Evolutionary conservation across 2,888 invertebrate genomes (phyloP).

Genomic region (Cantharis rufa): DNA sequence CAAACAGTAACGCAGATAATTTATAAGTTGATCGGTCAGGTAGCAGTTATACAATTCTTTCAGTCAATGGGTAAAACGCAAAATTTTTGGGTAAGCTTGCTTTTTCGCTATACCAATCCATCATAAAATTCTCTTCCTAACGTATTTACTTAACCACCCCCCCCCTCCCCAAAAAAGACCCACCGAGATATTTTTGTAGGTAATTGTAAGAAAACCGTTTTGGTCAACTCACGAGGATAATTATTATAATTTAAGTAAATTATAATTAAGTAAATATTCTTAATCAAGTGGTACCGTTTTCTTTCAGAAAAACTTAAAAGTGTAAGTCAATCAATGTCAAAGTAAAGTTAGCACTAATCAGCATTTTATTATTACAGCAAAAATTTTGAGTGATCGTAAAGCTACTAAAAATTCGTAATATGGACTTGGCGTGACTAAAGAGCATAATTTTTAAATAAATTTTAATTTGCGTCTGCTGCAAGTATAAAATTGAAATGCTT

Average conservation of each 20-base stretch:
- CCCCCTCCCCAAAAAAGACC: too few relatives aligned
- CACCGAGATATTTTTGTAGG: too few relatives aligned
- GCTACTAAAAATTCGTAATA: background rate
- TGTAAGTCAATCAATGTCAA: background rate
- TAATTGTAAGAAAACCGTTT: too few relatives aligned
- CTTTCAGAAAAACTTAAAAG: background rate
- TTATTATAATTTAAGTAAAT: background rate
- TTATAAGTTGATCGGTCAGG: background rate
- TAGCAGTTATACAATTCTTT: background rate
- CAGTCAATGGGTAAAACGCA: background rate
- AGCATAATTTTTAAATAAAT: conserved; percentile 17
- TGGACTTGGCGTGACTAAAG: conserved; percentile 12
- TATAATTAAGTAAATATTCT: background rate
- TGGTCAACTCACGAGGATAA: background rate
- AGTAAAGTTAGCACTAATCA: background rate
- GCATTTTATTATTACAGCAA: background rate
- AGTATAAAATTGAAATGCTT: background rate
- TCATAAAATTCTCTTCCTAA: too few relatives aligned
- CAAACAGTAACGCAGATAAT: background rate
- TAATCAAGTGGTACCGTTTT: background rate
- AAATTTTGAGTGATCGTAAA: background rate
- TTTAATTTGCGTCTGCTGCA: conserved; percentile 16
- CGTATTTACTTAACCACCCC: too few relatives aligned
- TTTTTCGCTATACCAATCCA: too few relatives aligned
- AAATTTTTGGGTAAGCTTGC: background rate